Conservation (phyloP, 2,113 vertebrate species). For the Gymnorhina tibicen region DNA sequence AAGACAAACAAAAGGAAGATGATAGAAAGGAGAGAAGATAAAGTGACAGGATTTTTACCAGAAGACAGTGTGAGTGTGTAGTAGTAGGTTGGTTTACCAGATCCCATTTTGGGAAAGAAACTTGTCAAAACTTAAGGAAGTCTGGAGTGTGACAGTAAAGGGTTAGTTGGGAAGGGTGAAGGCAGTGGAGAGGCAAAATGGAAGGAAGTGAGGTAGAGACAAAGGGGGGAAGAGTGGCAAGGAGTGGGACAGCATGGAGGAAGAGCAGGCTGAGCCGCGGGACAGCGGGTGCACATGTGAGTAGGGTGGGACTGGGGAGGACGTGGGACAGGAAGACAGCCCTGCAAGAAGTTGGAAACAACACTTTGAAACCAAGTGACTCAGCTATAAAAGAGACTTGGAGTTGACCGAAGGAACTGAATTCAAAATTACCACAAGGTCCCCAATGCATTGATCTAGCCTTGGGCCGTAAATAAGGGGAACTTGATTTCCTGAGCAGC, state of each 20-base stretch:
- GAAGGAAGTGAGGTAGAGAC: slow-evolving; percentile 52
- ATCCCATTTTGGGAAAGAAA: not conserved
- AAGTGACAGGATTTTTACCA: not conserved
- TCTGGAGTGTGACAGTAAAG: not conserved
- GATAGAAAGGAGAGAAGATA: not conserved
- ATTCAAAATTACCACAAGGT: not conserved
- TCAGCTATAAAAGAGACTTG: not conserved
- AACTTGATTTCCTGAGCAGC: not conserved
- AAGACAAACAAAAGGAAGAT: slow-evolving; percentile 9
- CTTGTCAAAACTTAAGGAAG: not conserved
- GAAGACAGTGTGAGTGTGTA: accelerated
- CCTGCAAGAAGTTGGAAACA: slow-evolving; percentile 10
- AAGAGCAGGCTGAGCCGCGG: slow-evolving; percentile 7
- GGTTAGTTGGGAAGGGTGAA: slow-evolving; percentile 2
- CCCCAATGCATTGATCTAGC: not conserved
- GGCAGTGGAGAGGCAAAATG: not conserved
- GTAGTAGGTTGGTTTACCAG: not conserved
- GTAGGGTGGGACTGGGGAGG: slow-evolving; percentile 10
- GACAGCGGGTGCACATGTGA: not conserved
- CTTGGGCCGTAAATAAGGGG: not conserved
- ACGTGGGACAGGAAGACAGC: slow-evolving; percentile 25
- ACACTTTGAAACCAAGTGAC: not conserved
- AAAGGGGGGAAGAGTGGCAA: slow-evolving; percentile 22
- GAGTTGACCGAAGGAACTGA: not conserved
- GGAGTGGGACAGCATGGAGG: slow-evolving; percentile 7